Conservation (phyloP, 2,797 vertebrate species). For the Paratrypauchen microcephalus region DNA sequence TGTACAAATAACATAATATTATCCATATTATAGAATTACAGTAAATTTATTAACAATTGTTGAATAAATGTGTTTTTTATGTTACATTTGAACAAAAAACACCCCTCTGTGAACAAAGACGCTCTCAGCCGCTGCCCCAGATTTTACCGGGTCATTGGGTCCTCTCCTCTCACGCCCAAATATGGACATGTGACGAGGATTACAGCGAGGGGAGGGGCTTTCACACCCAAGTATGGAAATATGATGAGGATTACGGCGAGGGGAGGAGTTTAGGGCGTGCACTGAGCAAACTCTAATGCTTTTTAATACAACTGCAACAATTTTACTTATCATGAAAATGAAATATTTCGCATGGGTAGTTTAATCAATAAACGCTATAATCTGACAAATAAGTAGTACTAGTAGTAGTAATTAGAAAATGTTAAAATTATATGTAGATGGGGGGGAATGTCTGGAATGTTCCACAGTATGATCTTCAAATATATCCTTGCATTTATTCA, state of each 20-base stretch:
- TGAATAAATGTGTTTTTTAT: neutral
- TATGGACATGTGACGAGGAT: conserved; percentile 57
- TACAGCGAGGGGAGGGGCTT: conserved; percentile 39
- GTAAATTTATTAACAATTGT: neutral
- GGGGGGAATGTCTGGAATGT: too few species aligned
- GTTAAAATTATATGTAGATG: too few species aligned
- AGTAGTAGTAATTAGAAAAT: too few species aligned
- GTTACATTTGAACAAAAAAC: conserved; percentile 12
- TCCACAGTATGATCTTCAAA: too few species aligned
- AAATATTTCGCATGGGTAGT: neutral
- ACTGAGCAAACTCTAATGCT: neutral
- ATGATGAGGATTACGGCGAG: conserved; percentile 55
- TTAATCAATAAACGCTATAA: neutral
- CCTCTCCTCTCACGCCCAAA: conserved; percentile 44
- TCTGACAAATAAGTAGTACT: neutral
- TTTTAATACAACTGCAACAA: neutral
- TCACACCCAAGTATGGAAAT: conserved; percentile 51
- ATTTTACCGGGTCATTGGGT: conserved; percentile 63
- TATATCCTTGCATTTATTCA: too few species aligned
- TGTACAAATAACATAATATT: too few species aligned
- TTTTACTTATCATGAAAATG: neutral
- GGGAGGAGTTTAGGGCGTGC: conserved; percentile 19
- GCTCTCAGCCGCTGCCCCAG: conserved; percentile 30
- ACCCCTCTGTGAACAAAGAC: conserved; percentile 24
- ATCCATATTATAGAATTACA: neutral